Evolutionary conservation across 2,888 invertebrate species (phyloP).

Genomic region (Rambutsinella grinnellia): DNA sequence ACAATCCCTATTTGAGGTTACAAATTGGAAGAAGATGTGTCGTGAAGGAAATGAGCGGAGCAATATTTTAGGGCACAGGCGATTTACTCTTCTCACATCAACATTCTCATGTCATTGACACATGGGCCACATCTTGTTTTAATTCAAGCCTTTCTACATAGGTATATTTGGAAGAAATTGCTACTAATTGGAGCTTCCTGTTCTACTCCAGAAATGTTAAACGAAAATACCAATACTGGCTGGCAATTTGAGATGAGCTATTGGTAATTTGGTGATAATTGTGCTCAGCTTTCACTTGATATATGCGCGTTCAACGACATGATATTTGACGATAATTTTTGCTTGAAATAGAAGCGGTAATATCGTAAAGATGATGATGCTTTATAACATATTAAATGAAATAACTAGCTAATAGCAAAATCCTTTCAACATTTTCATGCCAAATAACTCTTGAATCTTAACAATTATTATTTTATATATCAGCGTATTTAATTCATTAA

Average conservation of each 20-base stretch:
- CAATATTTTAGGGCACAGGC: conserved; percentile 59
- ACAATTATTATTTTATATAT: no score
- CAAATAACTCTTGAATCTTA: no score
- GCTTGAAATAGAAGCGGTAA: no score
- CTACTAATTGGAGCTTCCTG: neutral
- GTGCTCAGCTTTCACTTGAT: no score
- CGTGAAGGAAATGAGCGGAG: conserved; percentile 58
- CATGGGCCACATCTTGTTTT: conserved; percentile 42
- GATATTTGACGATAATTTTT: no score
- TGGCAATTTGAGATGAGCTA: neutral
- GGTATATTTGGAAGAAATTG: no score
- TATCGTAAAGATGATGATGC: no score
- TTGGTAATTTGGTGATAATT: neutral
- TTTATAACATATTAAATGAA: no score
- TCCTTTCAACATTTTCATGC: no score
- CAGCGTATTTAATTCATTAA: no score
- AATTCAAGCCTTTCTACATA: neutral
- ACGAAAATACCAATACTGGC: neutral
- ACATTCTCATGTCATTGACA: conserved; percentile 43
- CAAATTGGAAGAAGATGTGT: conserved; percentile 8
- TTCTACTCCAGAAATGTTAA: neutral
- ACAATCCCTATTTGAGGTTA: neutral
- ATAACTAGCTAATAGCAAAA: no score
- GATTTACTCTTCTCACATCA: conserved; percentile 58
- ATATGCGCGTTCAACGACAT: no score